Evolutionary conservation across 2,113 vertebrate genomes (phyloP), one percentile per base, ranked within the genome.

Genomic region (Gallinago jamesoni): DNA sequence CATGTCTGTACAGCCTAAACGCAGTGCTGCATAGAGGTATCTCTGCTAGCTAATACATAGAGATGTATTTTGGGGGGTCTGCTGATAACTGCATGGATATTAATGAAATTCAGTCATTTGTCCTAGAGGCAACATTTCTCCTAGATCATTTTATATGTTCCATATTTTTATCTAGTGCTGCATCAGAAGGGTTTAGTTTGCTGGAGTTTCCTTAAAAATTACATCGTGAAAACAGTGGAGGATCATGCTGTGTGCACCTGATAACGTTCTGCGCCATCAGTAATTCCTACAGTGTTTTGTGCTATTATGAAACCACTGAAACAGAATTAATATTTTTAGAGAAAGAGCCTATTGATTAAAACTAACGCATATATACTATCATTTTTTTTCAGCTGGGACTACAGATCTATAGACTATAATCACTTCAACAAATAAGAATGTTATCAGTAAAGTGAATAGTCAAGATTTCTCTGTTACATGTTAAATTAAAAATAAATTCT

Each of bases 111-210:
- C 79, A 84, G 60, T 75, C 62, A 64, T 81, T 96, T 87, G 56
- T 90, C 95, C 92, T 94, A 48, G 73, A 96, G 93, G 93, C 88
- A 94, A 87, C 35, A 37, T 93, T 93, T 93, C 88, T 88, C 72
- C 92, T 94, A 87, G 73, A 96, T 90, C 25, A 7, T 84, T 90
- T 83, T 78, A 92, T 95, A 93, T 93, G 64, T 81, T 93, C 75
- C 76, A 60, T 92, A 75, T 90, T 95, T 90, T 96, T 93, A 89
- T 93, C 93, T 84, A 85, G 52, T 75, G 72, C 75, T 80, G 59
- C 59, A 93, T 94, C 87, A 84, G 67, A 92, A 93, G 8, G 72
- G 30, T 74, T 90, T 92, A 59, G 47, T 92, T 96, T 95, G 68
- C 68, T 90, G 73, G 67, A 93, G 64, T 90, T 95, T 74, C 94